A percentile compares a stretch with the other conserved stretches of the same genome.
Conservation (phyloP, 2,888 invertebrate species). For the Drosophila seclusa region DNA sequence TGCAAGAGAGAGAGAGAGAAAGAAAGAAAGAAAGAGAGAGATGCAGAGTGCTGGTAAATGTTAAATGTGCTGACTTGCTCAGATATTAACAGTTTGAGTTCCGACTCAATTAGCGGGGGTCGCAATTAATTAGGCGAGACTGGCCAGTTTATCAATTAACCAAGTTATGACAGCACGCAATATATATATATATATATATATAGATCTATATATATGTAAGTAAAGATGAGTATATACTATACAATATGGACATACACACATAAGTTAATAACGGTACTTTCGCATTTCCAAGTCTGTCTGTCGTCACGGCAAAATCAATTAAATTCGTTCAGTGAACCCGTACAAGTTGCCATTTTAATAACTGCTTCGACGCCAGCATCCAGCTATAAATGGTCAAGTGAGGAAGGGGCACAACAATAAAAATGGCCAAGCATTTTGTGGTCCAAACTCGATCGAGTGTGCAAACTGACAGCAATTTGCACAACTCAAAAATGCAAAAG, state of each 20-base stretch:
- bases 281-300: constrained; percentile 41
- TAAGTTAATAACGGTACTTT: constrained; percentile 55
- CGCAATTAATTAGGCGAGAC: constrained; percentile 11
- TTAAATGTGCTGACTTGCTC: constrained; percentile 11
- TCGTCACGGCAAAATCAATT: constrained; percentile 57
- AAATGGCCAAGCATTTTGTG: constrained; percentile 22
- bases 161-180: constrained; percentile 46
- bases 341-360: constrained; percentile 40
- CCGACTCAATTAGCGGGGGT: constrained; percentile 40
- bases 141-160: constrained; percentile 49
- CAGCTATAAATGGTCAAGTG: constrained; percentile 40
- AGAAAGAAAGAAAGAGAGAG: neutral
- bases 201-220: neutral
- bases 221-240: neutral
- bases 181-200: constrained; percentile 2
- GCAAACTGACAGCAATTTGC: constrained; percentile 49
- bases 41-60: neutral
- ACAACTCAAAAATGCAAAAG: constrained; percentile 13
- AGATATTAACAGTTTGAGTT: constrained; percentile 36
- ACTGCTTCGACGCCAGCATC: constrained; percentile 16
- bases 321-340: constrained; percentile 71
- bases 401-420: neutral
- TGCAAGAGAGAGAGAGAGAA: neutral
- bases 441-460: constrained; percentile 8
- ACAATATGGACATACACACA: neutral